Conservation (phyloP, 2,888 invertebrate genomes). For the Rhagium mordax region DNA sequence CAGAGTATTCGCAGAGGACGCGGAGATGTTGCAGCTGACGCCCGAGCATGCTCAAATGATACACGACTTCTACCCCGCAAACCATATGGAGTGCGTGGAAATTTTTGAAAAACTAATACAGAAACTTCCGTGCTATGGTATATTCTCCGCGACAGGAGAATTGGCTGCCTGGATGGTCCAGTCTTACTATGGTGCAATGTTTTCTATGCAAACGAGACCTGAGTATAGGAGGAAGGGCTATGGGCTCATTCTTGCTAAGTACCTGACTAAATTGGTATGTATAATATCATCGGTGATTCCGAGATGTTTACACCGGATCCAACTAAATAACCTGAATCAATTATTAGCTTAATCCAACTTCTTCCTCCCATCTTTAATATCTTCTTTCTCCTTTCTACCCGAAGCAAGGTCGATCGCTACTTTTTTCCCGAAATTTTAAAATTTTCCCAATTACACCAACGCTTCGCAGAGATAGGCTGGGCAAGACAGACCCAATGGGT, state of each 20-base stretch:
- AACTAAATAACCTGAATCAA: no score
- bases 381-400: no score
- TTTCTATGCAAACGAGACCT: constrained; percentile 87
- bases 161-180: constrained; percentile 94
- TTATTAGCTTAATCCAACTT: no score
- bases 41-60: constrained; percentile 87
- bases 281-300: no score
- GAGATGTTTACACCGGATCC: no score
- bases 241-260: constrained; percentile 82
- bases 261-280: constrained; percentile 69
- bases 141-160: constrained; percentile 80
- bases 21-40: constrained; percentile 83
- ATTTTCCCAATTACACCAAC: no score
- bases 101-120: constrained; percentile 86
- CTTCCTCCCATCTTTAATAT: no score
- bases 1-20: constrained; percentile 73
- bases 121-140: constrained; percentile 85
- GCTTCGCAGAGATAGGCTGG: no score
- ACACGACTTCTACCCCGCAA: constrained; percentile 90
- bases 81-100: constrained; percentile 89
- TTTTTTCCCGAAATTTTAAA: no score
- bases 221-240: constrained; percentile 72
- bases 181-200: constrained; percentile 93
- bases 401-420: no score
- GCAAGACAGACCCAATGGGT: no score